phyloP scores from a whole-genome alignment of 1,140 invertebrate species.

The Macrobrachium nipponense region DNA sequence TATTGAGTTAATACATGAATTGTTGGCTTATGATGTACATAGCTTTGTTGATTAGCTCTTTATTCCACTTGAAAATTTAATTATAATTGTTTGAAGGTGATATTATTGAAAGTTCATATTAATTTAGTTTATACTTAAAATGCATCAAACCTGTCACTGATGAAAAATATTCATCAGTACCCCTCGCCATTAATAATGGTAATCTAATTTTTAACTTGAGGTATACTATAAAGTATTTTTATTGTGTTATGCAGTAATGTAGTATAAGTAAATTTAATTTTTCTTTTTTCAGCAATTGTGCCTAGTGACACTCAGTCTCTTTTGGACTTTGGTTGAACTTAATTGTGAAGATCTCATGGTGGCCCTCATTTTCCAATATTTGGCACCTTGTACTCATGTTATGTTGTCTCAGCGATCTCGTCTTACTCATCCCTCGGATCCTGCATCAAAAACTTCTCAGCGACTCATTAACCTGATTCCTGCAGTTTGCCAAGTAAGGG shows the following conservation, averaged over 20 bases:
- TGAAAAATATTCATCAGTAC: no score
- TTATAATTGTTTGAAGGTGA: no score
- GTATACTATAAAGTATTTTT: background rate
- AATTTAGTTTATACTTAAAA: no score
- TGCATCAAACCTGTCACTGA: no score
- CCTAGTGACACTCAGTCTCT: slow-evolving; percentile 88
- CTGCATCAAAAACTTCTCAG: slow-evolving; percentile 79
- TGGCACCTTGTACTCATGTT: slow-evolving; percentile 90
- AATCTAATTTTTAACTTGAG: background rate
- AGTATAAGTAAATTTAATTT: slow-evolving; percentile 5
- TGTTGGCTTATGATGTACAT: no score
- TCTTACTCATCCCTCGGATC: slow-evolving; percentile 81
- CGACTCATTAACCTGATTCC: slow-evolving; percentile 87
- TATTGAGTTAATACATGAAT: no score
- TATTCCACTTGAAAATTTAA: no score
- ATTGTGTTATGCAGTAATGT: no score
- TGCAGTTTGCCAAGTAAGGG: slow-evolving; percentile 68
- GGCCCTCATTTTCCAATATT: slow-evolving; percentile 87
- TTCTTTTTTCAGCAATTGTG: slow-evolving; percentile 78
- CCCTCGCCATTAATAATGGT: no score
- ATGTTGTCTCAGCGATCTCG: slow-evolving; percentile 85
- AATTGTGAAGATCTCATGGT: slow-evolving; percentile 98
- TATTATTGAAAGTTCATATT: no score
- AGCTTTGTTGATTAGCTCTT: no score
- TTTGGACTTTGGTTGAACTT: slow-evolving; percentile 90